phyloP scores from a whole-genome alignment of 1,140 invertebrate genomes.

The Cyclargus thomasi region DNA sequence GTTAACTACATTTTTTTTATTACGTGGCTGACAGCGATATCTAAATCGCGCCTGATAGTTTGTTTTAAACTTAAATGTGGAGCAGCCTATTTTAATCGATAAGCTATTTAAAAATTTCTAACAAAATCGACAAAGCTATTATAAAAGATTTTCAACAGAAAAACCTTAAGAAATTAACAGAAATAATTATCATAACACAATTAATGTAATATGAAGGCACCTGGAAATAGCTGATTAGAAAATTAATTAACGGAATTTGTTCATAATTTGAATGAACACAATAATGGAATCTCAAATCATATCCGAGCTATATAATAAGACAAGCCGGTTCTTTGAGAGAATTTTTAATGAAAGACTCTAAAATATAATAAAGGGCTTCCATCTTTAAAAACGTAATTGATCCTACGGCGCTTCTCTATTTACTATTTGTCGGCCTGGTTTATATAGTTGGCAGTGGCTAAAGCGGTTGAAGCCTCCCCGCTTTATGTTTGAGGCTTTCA shows the following conservation, averaged over 20 bases:
- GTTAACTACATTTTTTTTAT: too few relatives aligned
- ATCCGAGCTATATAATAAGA: conserved; percentile 54
- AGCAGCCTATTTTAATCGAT: too few relatives aligned
- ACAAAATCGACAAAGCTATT: too few relatives aligned
- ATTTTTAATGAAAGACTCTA: conserved; percentile 61
- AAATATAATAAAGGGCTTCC: conserved; percentile 52
- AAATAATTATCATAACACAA: not conserved
- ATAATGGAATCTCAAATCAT: conserved; percentile 28
- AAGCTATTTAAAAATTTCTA: too few relatives aligned
- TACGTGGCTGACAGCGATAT: too few relatives aligned
- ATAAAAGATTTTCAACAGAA: not conserved
- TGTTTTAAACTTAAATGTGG: too few relatives aligned
- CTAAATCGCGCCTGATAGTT: too few relatives aligned
- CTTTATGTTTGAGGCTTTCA: conserved; percentile 28
- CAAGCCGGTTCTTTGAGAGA: conserved; percentile 50
- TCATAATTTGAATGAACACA: conserved; percentile 3
- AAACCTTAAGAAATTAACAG: not conserved
- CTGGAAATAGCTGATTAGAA: not conserved
- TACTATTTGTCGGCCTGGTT: conserved; percentile 35
- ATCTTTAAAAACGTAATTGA: conserved; percentile 63
- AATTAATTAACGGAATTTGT: not conserved
- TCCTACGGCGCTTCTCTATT: conserved; percentile 38
- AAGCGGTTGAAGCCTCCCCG: conserved; percentile 31
- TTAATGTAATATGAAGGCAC: not conserved
- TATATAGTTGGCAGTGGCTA: conserved; percentile 26